Percentiles rank a stretch among this genome's conserved stretches.
Conservation (phyloP, 1,140 invertebrate species). For the Dendroctonus ponderosae region DNA sequence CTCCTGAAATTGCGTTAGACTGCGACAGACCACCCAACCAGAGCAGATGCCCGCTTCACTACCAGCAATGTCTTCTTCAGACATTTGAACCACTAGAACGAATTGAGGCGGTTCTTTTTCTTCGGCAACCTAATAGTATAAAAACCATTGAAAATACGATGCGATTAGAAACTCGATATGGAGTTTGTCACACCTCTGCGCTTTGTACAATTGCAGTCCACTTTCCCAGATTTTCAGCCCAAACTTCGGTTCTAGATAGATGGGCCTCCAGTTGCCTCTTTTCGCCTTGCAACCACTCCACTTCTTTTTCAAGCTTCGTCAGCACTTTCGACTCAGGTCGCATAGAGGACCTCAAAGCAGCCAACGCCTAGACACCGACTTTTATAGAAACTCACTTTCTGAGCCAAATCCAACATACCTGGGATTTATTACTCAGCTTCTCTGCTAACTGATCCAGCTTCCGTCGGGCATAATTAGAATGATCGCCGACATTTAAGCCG, state of each 20-base stretch:
- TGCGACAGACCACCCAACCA: conserved; percentile 82
- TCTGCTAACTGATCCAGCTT: conserved; percentile 80
- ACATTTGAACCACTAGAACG: conserved; percentile 76
- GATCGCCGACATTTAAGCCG: conserved; percentile 67
- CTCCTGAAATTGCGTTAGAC: conserved; percentile 79
- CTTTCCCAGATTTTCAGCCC: conserved; percentile 82
- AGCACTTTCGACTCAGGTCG: conserved; percentile 76
- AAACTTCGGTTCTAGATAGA: conserved; percentile 80
- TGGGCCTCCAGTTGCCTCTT: conserved; percentile 77
- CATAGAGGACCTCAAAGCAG: conserved; percentile 70
- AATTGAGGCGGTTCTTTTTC: conserved; percentile 80
- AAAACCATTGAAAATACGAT: background rate
- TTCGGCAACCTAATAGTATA: conserved; percentile 63
- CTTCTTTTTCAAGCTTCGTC: conserved; percentile 74
- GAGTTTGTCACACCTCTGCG: conserved; percentile 64
- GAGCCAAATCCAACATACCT: conserved; percentile 50
- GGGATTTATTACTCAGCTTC: conserved; percentile 74
- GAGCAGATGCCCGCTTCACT: conserved; percentile 67
- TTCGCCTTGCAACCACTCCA: conserved; percentile 76
- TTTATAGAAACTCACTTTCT: too few species aligned
- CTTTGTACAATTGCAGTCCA: conserved; percentile 82
- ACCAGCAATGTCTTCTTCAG: conserved; percentile 59
- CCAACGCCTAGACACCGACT: conserved; percentile 60
- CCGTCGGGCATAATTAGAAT: conserved; percentile 78
- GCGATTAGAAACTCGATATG: background rate